Conservation (phyloP, 2,888 invertebrate species). For the Hydropsyche betteni region DNA sequence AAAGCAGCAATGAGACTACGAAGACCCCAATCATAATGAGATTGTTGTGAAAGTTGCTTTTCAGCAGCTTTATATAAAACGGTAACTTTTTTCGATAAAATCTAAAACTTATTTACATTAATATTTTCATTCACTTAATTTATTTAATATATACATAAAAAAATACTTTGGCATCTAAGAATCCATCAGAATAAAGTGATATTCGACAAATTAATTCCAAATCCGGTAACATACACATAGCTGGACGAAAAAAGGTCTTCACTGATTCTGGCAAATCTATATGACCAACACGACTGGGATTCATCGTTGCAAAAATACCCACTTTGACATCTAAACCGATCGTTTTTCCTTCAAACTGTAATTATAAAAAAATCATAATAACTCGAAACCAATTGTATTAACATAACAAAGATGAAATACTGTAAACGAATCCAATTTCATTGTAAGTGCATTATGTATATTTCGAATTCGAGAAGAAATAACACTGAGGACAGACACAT, state of each 20-base stretch:
- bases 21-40: conserved; percentile 94
- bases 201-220: conserved; percentile 92
- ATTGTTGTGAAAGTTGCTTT: conserved; percentile 91
- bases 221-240: conserved; percentile 92
- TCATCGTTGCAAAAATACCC: conserved; percentile 95
- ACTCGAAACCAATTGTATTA: conserved; percentile 35
- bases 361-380: conserved; percentile 13
- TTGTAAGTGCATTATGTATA: conserved; percentile 83
- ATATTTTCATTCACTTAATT: neutral
- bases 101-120: conserved; percentile 56
- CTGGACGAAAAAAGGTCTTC: conserved; percentile 90
- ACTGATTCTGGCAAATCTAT: conserved; percentile 93
- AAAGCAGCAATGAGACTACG: conserved; percentile 91
- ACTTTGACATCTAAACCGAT: conserved; percentile 85
- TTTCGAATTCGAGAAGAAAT: conserved; percentile 93
- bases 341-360: conserved; percentile 83
- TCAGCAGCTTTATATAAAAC: conserved; percentile 86
- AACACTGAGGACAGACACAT: conserved; percentile 90
- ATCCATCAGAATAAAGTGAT: conserved; percentile 92
- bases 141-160: neutral
- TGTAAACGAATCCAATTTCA: conserved; percentile 77
- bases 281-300: conserved; percentile 91
- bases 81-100: conserved; percentile 93
- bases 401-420: conserved; percentile 58
- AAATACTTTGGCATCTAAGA: conserved; percentile 82